Percentiles rank a stretch among this genome's conserved stretches.
Conservation (phyloP, 23 tunicate genomes). For the Halocynthia roretzi region DNA sequence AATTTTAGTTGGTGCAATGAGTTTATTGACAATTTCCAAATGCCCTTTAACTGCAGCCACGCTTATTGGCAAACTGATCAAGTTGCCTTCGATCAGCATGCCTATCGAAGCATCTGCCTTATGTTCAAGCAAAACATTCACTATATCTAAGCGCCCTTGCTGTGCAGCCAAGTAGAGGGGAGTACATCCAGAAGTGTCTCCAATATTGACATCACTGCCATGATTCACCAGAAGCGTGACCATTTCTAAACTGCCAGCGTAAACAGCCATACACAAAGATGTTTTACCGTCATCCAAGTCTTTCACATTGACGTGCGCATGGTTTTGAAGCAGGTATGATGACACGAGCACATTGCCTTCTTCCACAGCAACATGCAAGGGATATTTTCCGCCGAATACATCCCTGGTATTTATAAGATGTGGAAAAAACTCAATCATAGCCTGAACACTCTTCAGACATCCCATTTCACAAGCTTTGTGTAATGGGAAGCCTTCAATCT, state of each 20-base stretch:
- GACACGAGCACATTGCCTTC: constrained; percentile 9
- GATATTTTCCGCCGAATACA: constrained; percentile 1
- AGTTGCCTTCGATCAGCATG: neutral
- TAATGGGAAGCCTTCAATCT: neutral
- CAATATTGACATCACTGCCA: constrained; percentile 34
- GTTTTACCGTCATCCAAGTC: constrained; percentile 28
- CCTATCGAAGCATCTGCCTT: constrained; percentile 32
- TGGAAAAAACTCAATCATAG: constrained; percentile 13
- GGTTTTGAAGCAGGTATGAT: constrained; percentile 5
- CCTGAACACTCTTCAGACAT: neutral
- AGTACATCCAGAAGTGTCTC: constrained; percentile 33
- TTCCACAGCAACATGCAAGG: constrained; percentile 35
- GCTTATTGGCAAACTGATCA: neutral
- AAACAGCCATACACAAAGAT: constrained; percentile 34
- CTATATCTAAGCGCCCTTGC: neutral
- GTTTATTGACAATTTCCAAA: neutral
- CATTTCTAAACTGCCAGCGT: constrained; percentile 8
- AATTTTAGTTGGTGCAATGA: neutral
- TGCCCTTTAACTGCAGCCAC: constrained; percentile 6
- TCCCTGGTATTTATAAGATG: neutral
- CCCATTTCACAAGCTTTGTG: neutral
- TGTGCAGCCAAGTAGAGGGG: constrained; percentile 47
- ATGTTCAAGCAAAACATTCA: constrained; percentile 2
- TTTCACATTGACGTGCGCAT: constrained; percentile 12
- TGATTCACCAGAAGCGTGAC: constrained; percentile 9